phyloP scores from a whole-genome alignment of 2,113 vertebrate genomes.

The Scophthalmus maximus region DNA sequence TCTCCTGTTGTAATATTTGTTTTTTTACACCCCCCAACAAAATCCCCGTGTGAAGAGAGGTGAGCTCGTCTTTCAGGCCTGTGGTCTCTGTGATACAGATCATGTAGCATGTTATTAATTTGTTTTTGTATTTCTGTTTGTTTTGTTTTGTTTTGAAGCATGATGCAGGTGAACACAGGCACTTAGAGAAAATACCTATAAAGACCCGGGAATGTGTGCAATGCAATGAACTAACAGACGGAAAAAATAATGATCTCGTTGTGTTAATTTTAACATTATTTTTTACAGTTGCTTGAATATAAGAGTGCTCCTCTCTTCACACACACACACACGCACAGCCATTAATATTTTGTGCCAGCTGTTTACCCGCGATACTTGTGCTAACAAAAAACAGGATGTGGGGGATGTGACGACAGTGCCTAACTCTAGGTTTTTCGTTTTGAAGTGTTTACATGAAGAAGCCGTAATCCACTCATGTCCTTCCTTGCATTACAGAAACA shows the following conservation, averaged over 20 bases:
- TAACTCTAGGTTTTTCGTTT: slow-evolving; percentile 68
- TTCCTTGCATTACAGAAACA: slow-evolving; percentile 39
- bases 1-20: slow-evolving; percentile 20
- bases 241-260: slow-evolving; percentile 13
- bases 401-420: slow-evolving; percentile 74
- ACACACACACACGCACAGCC: slow-evolving; percentile 12
- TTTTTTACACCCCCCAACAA: not conserved
- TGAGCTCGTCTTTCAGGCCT: slow-evolving; percentile 39
- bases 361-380: slow-evolving; percentile 39
- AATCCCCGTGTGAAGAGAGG: slow-evolving; percentile 62
- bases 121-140: not conserved
- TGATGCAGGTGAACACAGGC: slow-evolving; percentile 32
- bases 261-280: slow-evolving; percentile 30
- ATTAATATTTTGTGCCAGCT: slow-evolving; percentile 64
- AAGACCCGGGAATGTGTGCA: slow-evolving; percentile 71
- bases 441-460: slow-evolving; percentile 79
- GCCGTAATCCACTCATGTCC: slow-evolving; percentile 43
- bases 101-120: slow-evolving; percentile 58
- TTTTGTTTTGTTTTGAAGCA: slow-evolving; percentile 18
- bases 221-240: slow-evolving; percentile 49
- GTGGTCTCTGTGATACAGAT: slow-evolving; percentile 32
- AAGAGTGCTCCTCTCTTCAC: slow-evolving; percentile 65
- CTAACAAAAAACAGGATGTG: slow-evolving; percentile 47
- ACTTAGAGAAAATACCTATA: slow-evolving; percentile 56
- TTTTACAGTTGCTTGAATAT: slow-evolving; percentile 23